Base-by-base conservation (phyloP, 2,888 invertebrate species). In the Beris morrisii region DNA sequence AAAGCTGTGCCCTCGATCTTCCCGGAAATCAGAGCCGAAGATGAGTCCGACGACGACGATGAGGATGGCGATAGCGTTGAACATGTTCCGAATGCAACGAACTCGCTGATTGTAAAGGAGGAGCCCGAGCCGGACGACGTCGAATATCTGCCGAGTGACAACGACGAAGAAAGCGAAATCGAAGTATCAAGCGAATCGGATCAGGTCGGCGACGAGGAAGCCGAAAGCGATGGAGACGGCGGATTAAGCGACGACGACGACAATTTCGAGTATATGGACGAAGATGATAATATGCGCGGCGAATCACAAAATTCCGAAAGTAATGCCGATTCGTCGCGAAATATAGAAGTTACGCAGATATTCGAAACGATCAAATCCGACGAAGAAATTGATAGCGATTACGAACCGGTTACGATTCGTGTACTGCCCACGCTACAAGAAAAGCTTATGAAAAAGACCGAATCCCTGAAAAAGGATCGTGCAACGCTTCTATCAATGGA, bases 311-410 rank as follows among this genome's bases (percentile, higher is more conserved):
- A 13, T 43, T 13, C 38, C 43, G 56, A 43, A 38, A 15, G 31
- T 28, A 15, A 12, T n/a, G 13, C 7, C n/a, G 13, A 31, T 4
- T 15, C 11, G 28, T 5, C 12, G 7, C 30, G 22, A 13, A 32
- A 55, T 32, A 9, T n/a, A 3, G 50, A 59, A 46, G 2, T 1
- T 13, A 31, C 4, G n/a, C 32, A 9, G 3, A 28, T 59, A 30
- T 48, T 30, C 31, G 31, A 56, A 12, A 1, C 22, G 5, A n/a
- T 38, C 9, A 28, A 38, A 12, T 15, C 11, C 6, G 15, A 52
- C 52, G 52, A 52, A 22, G 38, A 52, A 44, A 30, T 15, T 4
- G 63, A 63, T 22, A 63, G 63, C 15, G 63, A 38, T 12, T 52
- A 15, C 38, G 63, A 63, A 38, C 38, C 44, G 6, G 55, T 31